Evolutionary conservation across 2,113 vertebrate genomes (phyloP).

Genomic region (Menura novaehollandiae): DNA sequence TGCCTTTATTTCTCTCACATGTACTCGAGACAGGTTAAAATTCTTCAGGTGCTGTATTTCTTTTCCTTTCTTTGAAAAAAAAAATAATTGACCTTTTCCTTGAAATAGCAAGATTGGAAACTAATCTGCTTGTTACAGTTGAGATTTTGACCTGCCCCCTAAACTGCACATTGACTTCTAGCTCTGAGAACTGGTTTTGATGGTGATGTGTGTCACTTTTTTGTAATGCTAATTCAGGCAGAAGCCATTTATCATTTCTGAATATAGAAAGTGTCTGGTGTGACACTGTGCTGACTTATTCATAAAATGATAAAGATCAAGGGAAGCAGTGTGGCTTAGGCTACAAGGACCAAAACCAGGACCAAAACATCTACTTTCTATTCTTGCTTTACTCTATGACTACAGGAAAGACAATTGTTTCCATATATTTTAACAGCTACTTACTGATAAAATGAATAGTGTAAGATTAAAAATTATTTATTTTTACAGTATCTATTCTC

Average conservation of each 20-base stretch:
- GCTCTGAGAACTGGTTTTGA: neutral
- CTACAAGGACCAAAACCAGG: neutral
- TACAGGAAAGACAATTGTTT: neutral
- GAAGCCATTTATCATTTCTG: constrained; percentile 5
- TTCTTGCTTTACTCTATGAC: neutral
- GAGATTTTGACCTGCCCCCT: constrained; percentile 3
- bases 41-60: neutral
- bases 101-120: neutral
- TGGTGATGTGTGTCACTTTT: neutral
- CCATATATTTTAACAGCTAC: neutral
- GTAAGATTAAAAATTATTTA: neutral
- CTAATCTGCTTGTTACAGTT: neutral
- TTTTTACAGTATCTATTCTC: neutral
- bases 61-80: neutral
- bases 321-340: neutral
- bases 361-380: neutral
- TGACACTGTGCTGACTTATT: neutral
- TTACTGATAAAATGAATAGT: neutral
- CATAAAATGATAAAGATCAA: neutral
- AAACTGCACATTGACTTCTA: neutral
- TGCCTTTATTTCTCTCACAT: neutral
- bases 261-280: neutral
- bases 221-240: constrained; percentile 16
- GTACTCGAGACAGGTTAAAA: neutral
- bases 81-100: neutral